Conservation (phyloP, 2,797 vertebrate genomes). For the Capromys pilorides region DNA sequence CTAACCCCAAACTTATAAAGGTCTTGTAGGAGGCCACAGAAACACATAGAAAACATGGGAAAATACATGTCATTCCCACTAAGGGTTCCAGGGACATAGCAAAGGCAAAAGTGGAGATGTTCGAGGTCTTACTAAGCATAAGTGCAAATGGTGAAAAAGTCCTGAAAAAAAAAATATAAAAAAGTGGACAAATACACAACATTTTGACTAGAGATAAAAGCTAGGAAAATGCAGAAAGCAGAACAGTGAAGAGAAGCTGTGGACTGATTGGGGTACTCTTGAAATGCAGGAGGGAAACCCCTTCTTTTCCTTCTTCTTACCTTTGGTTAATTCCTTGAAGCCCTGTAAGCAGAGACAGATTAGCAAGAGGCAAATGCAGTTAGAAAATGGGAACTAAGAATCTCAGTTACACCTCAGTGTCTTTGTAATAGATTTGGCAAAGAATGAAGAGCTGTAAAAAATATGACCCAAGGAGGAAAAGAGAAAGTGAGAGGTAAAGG, state of each 20-base stretch:
- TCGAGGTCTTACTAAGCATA: not conserved
- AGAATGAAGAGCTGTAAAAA: not conserved
- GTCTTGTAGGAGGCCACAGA: not conserved
- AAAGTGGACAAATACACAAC: not conserved
- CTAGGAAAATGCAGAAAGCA: not conserved
- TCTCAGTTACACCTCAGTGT: not conserved
- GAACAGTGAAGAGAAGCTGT: not conserved
- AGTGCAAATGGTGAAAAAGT: not conserved
- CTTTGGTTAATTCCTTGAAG: not conserved
- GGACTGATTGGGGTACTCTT: not conserved
- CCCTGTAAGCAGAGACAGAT: not conserved
- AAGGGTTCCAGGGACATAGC: not conserved
- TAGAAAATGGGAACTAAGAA: not conserved
- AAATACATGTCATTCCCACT: not conserved
- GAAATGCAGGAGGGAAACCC: not conserved
- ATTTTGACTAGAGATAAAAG: not conserved
- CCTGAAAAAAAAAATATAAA: not conserved
- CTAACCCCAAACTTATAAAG: not conserved
- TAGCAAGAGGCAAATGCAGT: not conserved
- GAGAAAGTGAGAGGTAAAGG: not conserved
- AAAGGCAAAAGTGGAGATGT: not conserved
- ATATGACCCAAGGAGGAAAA: not conserved
- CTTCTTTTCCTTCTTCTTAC: not conserved
- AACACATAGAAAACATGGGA: no score
- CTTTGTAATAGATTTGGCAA: not conserved